Conservation (phyloP, 1,140 invertebrate species). For the Drosophila littoralis region DNA sequence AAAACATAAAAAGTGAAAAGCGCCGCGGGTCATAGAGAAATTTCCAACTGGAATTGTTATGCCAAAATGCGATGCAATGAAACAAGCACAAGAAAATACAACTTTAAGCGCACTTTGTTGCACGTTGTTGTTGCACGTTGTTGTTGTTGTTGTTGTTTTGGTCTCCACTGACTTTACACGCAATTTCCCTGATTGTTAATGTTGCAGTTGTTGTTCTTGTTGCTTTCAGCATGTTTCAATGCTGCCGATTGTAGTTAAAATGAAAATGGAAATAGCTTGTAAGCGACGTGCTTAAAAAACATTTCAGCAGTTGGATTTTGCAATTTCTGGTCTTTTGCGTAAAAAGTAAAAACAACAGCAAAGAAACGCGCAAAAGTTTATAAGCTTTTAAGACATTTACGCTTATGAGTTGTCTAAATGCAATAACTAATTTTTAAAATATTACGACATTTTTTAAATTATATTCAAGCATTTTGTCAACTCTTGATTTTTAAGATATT, state of each 20-base stretch:
- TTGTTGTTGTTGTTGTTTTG: slow-evolving; percentile 15
- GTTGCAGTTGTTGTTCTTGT: slow-evolving; percentile 40
- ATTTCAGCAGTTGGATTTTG: slow-evolving; percentile 40
- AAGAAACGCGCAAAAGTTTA: slow-evolving; percentile 35
- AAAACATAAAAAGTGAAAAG: slow-evolving; percentile 54
- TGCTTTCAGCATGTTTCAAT: slow-evolving; percentile 67
- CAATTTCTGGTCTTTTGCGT: slow-evolving; percentile 27
- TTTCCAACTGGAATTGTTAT: slow-evolving; percentile 55
- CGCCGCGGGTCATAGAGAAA: slow-evolving; percentile 59
- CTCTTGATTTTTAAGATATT: not conserved
- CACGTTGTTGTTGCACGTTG: slow-evolving; percentile 23
- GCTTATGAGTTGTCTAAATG: slow-evolving; percentile 61
- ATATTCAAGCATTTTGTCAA: slow-evolving; percentile 20
- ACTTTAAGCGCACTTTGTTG: slow-evolving; percentile 59
- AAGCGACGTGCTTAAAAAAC: slow-evolving; percentile 75
- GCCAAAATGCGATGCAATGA: slow-evolving; percentile 63
- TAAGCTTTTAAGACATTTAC: slow-evolving; percentile 52
- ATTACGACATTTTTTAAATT: slow-evolving; percentile 10
- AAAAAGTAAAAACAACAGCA: slow-evolving; percentile 33
- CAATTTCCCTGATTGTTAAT: slow-evolving; percentile 55
- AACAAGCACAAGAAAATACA: slow-evolving; percentile 43
- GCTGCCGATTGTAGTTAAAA: slow-evolving; percentile 78
- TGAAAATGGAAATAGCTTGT: slow-evolving; percentile 70
- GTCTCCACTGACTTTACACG: slow-evolving; percentile 63
- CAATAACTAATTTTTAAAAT: slow-evolving; percentile 38